Evolutionary conservation across 2,113 vertebrate species (phyloP).

Genomic region (Gallinago jamesoni): DNA sequence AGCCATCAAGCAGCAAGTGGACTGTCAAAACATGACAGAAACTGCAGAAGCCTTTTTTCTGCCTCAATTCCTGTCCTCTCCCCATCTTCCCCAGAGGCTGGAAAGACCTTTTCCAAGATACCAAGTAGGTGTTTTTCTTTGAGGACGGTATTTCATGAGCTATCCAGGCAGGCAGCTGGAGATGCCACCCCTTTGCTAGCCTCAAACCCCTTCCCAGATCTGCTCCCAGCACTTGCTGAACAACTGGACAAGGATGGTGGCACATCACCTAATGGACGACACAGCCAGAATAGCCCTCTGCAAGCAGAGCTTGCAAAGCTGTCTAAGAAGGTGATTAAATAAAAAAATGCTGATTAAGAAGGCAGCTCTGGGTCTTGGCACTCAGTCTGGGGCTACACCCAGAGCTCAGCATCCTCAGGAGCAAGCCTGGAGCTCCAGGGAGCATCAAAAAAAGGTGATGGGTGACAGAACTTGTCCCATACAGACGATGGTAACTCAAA

Average conservation of each 20-base stretch:
- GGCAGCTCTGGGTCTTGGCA: neutral
- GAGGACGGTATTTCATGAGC: neutral
- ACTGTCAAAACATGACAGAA: neutral
- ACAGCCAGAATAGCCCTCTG: neutral
- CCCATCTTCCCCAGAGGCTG: neutral
- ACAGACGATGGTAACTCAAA: fast-evolving
- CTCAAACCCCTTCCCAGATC: neutral
- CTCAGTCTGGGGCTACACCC: neutral
- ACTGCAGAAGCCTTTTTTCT: neutral
- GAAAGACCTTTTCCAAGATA: neutral
- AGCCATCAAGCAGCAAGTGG: neutral
- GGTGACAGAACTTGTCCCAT: neutral
- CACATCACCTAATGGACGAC: fast-evolving
- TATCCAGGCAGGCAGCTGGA: neutral
- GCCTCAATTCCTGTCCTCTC: neutral
- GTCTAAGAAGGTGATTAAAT: neutral
- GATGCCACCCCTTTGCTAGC: neutral
- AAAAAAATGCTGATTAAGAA: neutral
- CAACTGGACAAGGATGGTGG: neutral
- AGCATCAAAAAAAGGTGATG: neutral
- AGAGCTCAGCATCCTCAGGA: neutral
- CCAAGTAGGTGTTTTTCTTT: neutral
- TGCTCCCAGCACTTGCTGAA: neutral
- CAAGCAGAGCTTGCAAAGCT: neutral
- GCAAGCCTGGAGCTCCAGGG: neutral